phyloP scores from a whole-genome alignment of 2,888 invertebrate species.

The Linnaemya vulpina region DNA sequence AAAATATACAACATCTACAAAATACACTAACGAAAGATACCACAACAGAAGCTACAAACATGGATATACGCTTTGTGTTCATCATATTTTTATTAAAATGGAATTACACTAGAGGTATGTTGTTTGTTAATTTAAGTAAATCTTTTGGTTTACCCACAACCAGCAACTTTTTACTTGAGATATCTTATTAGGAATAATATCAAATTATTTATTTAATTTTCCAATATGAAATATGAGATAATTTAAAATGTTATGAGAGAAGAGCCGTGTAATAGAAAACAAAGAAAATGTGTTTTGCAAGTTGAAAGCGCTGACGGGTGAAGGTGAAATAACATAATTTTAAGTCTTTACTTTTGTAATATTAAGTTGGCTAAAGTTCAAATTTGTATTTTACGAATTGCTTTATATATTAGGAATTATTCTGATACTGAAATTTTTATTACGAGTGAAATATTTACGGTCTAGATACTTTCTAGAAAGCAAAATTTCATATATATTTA shows the following conservation, averaged over 20 bases:
- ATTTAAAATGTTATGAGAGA: conserved; percentile 24
- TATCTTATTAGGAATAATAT: not conserved
- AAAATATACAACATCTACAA: conserved; percentile 3
- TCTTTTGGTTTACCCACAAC: not conserved
- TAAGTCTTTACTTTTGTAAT: too few relatives aligned
- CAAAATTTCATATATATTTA: too few relatives aligned
- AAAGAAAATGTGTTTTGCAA: not conserved
- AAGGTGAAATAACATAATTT: not conserved
- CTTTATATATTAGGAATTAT: too few relatives aligned
- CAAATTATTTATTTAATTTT: conserved; percentile 12
- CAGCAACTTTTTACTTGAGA: not conserved
- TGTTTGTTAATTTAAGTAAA: not conserved
- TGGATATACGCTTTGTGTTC: conserved; percentile 80
- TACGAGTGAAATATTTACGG: too few relatives aligned
- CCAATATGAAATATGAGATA: not conserved
- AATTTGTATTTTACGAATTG: too few relatives aligned
- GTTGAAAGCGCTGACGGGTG: not conserved
- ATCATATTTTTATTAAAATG: conserved; percentile 81
- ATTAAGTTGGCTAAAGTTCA: too few relatives aligned
- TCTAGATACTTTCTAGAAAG: too few relatives aligned
- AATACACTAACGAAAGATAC: not conserved
- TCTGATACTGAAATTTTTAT: too few relatives aligned
- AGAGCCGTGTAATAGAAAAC: not conserved
- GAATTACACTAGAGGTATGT: conserved; percentile 81
- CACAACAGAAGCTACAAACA: conserved; percentile 71